Evolutionary conservation across 1,140 invertebrate species (phyloP).

Genomic region (Nylanderia fulva): DNA sequence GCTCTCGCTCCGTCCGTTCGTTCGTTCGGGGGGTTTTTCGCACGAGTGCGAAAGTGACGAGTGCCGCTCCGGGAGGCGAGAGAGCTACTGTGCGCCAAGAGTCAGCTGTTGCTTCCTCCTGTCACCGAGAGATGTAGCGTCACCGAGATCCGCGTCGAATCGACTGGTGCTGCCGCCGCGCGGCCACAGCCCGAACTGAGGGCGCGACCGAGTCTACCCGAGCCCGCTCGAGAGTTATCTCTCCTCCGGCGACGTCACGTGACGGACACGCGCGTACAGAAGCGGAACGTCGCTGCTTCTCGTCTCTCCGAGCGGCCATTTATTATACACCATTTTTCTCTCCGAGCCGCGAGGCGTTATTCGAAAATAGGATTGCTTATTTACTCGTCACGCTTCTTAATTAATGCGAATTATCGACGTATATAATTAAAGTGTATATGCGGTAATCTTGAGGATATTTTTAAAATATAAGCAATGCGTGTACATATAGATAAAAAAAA

Average conservation of each 20-base stretch:
- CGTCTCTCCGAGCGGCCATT: background rate
- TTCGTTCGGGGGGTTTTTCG: conserved; percentile 68
- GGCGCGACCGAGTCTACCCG: background rate
- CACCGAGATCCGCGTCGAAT: background rate
- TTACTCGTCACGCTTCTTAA: background rate
- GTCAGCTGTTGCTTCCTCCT: conserved; percentile 67
- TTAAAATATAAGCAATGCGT: background rate
- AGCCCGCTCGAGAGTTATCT: background rate
- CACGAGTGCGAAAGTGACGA: conserved; percentile 77
- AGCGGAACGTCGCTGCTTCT: background rate
- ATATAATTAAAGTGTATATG: background rate
- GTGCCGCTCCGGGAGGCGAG: conserved; percentile 68
- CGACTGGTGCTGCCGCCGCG: conserved; percentile 62
- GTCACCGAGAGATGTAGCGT: conserved; percentile 76
- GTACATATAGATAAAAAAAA: background rate
- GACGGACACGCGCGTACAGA: background rate
- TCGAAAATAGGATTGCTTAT: background rate
- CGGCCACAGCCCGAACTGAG: background rate
- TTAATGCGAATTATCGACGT: background rate
- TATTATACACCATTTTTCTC: background rate
- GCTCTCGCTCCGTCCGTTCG: conserved; percentile 49
- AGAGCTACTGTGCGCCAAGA: conserved; percentile 76
- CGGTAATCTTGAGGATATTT: background rate
- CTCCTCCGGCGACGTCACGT: background rate
- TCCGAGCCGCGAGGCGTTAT: background rate